Conservation (phyloP, 1,140 invertebrate species). For the Leguminivora glycinivorella region DNA sequence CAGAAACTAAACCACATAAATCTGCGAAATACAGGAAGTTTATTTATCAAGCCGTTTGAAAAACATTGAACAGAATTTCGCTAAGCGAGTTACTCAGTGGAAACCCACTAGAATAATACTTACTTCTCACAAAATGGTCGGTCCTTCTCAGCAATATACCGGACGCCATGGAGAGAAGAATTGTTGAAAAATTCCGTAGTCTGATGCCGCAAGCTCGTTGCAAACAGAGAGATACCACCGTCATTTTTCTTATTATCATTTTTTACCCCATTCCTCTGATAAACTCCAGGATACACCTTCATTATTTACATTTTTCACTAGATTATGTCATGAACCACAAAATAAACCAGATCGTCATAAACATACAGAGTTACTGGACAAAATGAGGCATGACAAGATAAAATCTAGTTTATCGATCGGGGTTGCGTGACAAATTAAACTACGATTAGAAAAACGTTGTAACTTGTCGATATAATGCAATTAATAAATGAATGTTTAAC, state of each 20-base stretch:
- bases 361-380: conserved; percentile 13
- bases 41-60: too few species aligned
- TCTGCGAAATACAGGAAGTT: conserved; percentile 65
- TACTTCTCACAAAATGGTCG: conserved; percentile 85
- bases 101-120: conserved; percentile 37
- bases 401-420: conserved; percentile 53
- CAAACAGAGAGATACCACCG: conserved; percentile 67
- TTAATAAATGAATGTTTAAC: conserved; percentile 5
- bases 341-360: background rate
- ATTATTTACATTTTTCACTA: conserved; percentile 38
- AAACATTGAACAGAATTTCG: too few species aligned
- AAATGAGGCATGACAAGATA: conserved; percentile 41
- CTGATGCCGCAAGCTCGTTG: conserved; percentile 82
- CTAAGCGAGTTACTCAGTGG: background rate
- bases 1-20: conserved; percentile 88
- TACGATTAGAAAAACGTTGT: background rate
- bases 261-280: conserved; percentile 32
- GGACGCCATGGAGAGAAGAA: conserved; percentile 85
- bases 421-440: conserved; percentile 40
- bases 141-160: conserved; percentile 84
- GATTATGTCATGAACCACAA: background rate
- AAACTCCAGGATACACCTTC: conserved; percentile 53
- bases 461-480: background rate
- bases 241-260: conserved; percentile 41
- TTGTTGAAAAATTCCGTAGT: conserved; percentile 85